phyloP scores from a whole-genome alignment of 2,113 vertebrate genomes.

The Nibea albiflora region DNA sequence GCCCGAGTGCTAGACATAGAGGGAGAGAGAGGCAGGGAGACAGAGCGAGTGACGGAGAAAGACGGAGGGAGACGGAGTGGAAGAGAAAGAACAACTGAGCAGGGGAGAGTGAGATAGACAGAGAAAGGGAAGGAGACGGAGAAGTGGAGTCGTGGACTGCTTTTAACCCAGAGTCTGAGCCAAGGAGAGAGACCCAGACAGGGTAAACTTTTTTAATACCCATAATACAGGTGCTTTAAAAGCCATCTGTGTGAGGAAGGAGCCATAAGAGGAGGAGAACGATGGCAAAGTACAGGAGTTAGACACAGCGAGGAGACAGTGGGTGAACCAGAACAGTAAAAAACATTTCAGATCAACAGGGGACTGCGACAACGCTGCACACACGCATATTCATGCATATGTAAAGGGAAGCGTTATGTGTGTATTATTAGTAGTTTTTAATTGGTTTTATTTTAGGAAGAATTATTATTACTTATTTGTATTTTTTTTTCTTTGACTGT shows the following conservation, averaged over 20 bases:
- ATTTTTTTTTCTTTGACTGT: background rate
- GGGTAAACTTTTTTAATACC: constrained; percentile 69
- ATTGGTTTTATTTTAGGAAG: background rate
- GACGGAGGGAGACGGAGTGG: constrained; percentile 12
- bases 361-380: background rate
- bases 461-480: background rate
- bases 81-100: constrained; percentile 30
- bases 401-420: background rate
- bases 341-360: background rate
- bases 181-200: constrained; percentile 72
- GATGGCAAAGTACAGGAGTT: constrained; percentile 41
- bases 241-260: constrained; percentile 65
- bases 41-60: background rate
- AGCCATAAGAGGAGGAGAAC: constrained; percentile 55
- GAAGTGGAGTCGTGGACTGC: constrained; percentile 44
- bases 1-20: constrained; percentile 61
- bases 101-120: constrained; percentile 18
- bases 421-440: background rate
- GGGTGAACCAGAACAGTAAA: constrained; percentile 15
- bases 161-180: constrained; percentile 67
- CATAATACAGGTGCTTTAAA: constrained; percentile 78
- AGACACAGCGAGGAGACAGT: constrained; percentile 36
- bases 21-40: constrained; percentile 34
- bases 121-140: constrained; percentile 18
- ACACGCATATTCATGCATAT: background rate